Conservation (phyloP, 1,140 invertebrate genomes). For the Vollenhovia emeryi region DNA sequence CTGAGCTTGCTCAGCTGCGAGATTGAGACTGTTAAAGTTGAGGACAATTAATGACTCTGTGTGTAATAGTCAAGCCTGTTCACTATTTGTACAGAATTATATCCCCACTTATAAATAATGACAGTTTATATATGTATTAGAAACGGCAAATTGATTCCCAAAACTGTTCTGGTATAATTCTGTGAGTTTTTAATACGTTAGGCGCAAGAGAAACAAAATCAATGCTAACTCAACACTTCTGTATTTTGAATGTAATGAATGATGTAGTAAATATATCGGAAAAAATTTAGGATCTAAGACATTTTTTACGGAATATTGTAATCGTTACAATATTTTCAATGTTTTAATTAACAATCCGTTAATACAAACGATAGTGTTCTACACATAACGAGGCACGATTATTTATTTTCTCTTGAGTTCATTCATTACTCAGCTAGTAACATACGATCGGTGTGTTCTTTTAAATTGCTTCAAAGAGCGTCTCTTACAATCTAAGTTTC, state of each 20-base stretch:
- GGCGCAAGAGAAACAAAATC: conserved; percentile 21
- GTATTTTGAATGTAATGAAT: conserved; percentile 46
- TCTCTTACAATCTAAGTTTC: conserved; percentile 13
- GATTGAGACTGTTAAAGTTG: conserved; percentile 64
- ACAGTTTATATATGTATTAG: conserved; percentile 23
- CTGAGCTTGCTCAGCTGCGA: conserved; percentile 35
- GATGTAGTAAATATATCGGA: conserved; percentile 29
- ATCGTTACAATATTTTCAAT: conserved; percentile 37
- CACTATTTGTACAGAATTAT: conserved; percentile 63
- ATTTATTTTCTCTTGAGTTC: conserved; percentile 1
- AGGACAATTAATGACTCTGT: conserved; percentile 47
- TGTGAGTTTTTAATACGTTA: conserved; percentile 49
- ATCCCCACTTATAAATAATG: conserved; percentile 53
- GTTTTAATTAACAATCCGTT: conserved; percentile 41
- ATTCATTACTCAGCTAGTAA: conserved; percentile 18
- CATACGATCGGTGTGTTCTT: conserved; percentile 24
- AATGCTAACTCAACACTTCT: conserved; percentile 57
- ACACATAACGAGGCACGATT: neutral
- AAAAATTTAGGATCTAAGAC: conserved; percentile 39
- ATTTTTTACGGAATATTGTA: conserved; percentile 44
- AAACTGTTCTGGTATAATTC: conserved; percentile 41
- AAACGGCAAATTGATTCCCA: conserved; percentile 35
- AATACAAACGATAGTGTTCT: conserved; percentile 5
- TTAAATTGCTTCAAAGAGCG: neutral
- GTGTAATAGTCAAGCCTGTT: conserved; percentile 57